Evolutionary conservation across 35 echinoderm and acorn worm species (phyloP), one percentile per base, ranked within the genome.

Genomic region (Lytechinus variegatus): DNA sequence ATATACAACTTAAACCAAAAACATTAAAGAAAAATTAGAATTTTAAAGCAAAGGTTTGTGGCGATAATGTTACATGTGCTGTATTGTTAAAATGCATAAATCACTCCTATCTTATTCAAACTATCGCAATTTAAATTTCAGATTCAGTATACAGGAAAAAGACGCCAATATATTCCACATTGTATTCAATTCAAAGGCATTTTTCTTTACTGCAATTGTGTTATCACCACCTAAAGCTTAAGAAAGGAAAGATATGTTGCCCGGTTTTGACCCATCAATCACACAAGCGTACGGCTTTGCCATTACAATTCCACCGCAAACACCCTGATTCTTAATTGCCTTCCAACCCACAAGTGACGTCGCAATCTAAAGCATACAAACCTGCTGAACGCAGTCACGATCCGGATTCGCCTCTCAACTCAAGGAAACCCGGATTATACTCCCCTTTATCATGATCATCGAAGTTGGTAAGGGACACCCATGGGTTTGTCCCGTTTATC

Each of bases 271-370:
- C 66, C 66, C 66, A 79, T 79, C 66, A n/a, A 79, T 79, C 66
- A 79, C 4, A 4, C 4, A 79, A 24, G 19, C 21, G 66, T 19
- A 79, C 66, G 66, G 66, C 66, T 79, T 79, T 79, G 66, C 66
- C 66, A 79, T 79, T 79, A 79, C 66, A 79, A 79, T 79, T 19
- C 16, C 66, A 79, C n/a, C 16, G 66, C 66, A 79, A 79, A 79
- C 66, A 79, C 66, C 66, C 66, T 79, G 19, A 79, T 79, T n/a
- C 66, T 79, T 79, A 79, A 79, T 79, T 79, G n/a, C 66, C 66
- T 79, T 79, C 66, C 66, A 24, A 79, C 66, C 66, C 66, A 79
- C 66, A 79, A 79, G 66, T 79, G 66, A 79, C 66, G 8, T 14
- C n/a, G 16, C 66, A 79, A 79, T 79, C 66, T 79, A 79, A n/a